Conservation (phyloP, 2,888 invertebrate species). For the Drosophila neonasuta region DNA sequence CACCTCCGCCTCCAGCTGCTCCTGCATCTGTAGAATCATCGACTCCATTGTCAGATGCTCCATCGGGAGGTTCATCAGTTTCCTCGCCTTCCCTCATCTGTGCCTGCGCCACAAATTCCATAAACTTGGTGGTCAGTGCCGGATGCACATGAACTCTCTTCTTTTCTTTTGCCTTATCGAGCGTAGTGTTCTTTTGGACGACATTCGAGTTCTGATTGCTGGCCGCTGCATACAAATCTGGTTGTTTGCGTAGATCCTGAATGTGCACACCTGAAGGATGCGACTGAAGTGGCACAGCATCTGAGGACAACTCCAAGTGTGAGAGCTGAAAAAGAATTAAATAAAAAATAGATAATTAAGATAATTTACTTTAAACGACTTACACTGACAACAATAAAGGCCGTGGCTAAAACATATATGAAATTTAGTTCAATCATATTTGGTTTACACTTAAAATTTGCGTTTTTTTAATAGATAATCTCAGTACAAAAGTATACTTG, state of each 20-base stretch:
- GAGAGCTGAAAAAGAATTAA: background rate
- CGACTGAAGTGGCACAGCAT: constrained; percentile 7
- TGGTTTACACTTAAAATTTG: constrained; percentile 17
- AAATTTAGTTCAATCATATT: constrained; percentile 32
- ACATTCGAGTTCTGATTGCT: background rate
- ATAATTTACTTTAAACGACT: background rate
- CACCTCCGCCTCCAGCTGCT: background rate
- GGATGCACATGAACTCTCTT: background rate
- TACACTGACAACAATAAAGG: constrained; percentile 18
- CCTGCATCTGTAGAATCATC: background rate
- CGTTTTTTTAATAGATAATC: background rate
- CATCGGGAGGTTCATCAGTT: background rate
- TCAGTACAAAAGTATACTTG: background rate
- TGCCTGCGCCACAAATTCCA: background rate
- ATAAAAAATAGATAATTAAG: too few relatives aligned
- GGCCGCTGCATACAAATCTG: background rate
- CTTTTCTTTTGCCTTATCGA: background rate
- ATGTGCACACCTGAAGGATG: background rate
- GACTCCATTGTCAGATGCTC: too few relatives aligned
- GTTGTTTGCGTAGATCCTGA: background rate
- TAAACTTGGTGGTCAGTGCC: background rate
- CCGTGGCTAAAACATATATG: constrained; percentile 11
- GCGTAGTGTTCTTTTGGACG: background rate
- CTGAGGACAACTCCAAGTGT: background rate
- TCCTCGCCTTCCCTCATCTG: background rate